Evolutionary conservation across 2,797 vertebrate genomes (phyloP).

Genomic region (Cuculus canorus): DNA sequence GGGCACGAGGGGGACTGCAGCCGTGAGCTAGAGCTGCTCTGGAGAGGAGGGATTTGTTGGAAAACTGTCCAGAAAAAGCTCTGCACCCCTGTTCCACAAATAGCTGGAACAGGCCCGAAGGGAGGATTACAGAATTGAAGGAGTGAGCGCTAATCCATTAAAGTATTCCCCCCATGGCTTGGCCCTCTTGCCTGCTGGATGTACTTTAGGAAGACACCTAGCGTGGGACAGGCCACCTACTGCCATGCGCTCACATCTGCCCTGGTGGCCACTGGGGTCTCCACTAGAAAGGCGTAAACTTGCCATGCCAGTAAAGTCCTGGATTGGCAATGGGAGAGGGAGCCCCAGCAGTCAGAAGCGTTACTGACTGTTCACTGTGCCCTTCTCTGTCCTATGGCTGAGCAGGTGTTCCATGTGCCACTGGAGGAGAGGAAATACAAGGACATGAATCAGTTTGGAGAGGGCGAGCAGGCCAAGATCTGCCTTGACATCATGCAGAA

Average conservation of each 20-base stretch:
- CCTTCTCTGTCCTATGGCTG: background rate
- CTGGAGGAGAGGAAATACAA: slow-evolving; percentile 99
- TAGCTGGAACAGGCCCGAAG: background rate
- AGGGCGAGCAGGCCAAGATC: slow-evolving; percentile 98
- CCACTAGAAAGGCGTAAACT: background rate
- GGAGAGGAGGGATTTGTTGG: background rate
- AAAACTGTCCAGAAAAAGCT: background rate
- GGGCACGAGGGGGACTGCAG: background rate
- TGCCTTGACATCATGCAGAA: slow-evolving; percentile 99
- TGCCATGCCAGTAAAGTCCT: background rate
- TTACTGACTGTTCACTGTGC: background rate
- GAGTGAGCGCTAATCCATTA: background rate
- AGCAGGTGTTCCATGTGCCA: slow-evolving; percentile 97
- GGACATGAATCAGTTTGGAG: slow-evolving; percentile 99
- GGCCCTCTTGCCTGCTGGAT: background rate
- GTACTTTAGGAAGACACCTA: background rate
- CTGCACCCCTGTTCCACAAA: background rate
- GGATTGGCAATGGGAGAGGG: background rate
- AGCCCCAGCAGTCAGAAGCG: background rate
- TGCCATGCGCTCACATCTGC: background rate
- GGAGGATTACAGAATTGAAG: background rate
- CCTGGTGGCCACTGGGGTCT: background rate
- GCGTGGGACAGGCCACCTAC: background rate
- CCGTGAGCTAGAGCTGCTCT: background rate
- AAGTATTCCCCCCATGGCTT: background rate